phyloP scores from a whole-genome alignment of 2,797 vertebrate species.

The Myotis planiceps region DNA sequence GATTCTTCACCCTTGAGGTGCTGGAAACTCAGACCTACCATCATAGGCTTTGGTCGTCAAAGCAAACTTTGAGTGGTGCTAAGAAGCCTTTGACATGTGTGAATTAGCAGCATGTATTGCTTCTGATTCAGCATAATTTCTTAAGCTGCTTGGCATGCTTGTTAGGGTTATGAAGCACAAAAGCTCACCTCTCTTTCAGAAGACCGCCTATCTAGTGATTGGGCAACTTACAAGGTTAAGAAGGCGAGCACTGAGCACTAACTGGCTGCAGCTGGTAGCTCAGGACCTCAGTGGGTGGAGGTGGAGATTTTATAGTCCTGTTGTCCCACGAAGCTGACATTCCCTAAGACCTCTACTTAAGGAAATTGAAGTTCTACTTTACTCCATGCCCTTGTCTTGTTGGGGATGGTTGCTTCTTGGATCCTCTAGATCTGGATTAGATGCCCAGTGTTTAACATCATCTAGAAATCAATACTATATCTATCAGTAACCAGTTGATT shows the following conservation, averaged over 20 bases:
- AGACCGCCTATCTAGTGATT: neutral
- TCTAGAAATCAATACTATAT: neutral
- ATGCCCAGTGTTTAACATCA: neutral
- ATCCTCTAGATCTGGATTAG: neutral
- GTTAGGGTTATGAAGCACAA: constrained; percentile 24
- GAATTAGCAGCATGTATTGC: constrained; percentile 13
- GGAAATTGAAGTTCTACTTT: neutral
- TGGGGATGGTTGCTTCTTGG: neutral
- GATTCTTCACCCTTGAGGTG: constrained; percentile 42
- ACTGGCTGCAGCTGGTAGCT: neutral
- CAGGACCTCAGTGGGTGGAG: neutral
- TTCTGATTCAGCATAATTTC: constrained; percentile 65
- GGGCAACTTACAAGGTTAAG: neutral
- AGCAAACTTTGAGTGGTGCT: constrained; percentile 66
- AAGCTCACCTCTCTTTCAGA: neutral
- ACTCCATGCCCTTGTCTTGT: neutral
- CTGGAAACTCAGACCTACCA: constrained; percentile 48
- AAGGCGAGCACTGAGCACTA: neutral
- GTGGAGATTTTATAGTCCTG: neutral
- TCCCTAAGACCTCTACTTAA: neutral
- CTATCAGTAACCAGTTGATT: neutral
- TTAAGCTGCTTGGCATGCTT: constrained; percentile 57
- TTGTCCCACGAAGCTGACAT: neutral
- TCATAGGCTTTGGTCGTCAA: constrained; percentile 49
- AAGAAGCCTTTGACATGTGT: constrained; percentile 38